Conservation (phyloP, 1,140 invertebrate genomes). For the Drosophila navojoa region DNA sequence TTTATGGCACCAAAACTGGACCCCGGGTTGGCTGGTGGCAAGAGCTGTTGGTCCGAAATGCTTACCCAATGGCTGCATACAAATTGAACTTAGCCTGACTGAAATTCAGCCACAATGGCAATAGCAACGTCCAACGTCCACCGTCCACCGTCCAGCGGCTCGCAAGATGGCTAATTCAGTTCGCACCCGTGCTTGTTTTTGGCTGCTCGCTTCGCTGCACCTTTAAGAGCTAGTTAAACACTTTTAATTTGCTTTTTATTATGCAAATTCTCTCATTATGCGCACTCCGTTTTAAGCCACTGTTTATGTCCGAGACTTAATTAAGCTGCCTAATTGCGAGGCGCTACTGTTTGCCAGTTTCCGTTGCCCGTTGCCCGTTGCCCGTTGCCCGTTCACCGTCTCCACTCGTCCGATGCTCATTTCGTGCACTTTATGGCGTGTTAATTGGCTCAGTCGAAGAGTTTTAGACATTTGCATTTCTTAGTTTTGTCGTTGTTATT, state of each 20-base stretch:
- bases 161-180: conserved; percentile 26
- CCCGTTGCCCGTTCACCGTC: background rate
- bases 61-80: conserved; percentile 51
- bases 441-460: conserved; percentile 31
- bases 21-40: background rate
- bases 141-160: background rate
- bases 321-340: conserved; percentile 71
- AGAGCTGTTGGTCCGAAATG: conserved; percentile 18
- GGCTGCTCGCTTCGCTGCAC: conserved; percentile 35
- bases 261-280: conserved; percentile 77
- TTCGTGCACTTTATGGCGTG: conserved; percentile 42
- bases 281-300: conserved; percentile 38
- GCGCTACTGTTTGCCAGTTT: conserved; percentile 66
- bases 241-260: conserved; percentile 68
- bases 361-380: conserved; percentile 2
- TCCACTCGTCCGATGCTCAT: no score
- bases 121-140: background rate
- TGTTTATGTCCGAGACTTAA: conserved; percentile 68
- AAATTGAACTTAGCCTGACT: conserved; percentile 52
- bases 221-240: conserved; percentile 47
- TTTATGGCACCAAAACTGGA: conserved; percentile 47
- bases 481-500: background rate
- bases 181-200: conserved; percentile 15
- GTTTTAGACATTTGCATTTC: conserved; percentile 35
- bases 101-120: conserved; percentile 29